Evolutionary conservation across 2,113 vertebrate species (phyloP).

Genomic region (Amblyornis subalaris): DNA sequence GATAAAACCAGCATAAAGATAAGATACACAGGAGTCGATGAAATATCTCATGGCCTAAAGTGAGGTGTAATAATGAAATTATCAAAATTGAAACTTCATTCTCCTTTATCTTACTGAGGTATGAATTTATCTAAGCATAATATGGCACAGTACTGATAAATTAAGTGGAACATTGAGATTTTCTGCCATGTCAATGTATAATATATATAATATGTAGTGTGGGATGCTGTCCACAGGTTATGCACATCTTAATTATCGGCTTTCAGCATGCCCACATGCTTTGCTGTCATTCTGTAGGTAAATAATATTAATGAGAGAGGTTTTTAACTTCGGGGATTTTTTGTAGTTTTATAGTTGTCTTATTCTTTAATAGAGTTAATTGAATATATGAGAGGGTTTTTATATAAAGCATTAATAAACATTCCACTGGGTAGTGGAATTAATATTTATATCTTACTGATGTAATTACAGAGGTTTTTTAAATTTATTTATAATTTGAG

Average conservation of each 20-base stretch:
- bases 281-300: neutral
- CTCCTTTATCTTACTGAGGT: neutral
- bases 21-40: neutral
- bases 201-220: neutral
- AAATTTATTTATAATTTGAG: neutral
- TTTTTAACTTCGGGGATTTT: neutral
- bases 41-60: neutral
- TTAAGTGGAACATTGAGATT: neutral
- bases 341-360: neutral
- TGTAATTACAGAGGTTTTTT: neutral
- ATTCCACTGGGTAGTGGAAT: neutral
- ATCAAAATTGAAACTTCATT: neutral
- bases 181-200: neutral
- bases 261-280: neutral
- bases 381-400: neutral
- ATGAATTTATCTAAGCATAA: neutral
- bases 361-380: neutral
- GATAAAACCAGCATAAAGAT: neutral
- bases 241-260: neutral
- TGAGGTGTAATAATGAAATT: neutral
- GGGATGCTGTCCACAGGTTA: neutral
- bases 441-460: slow-evolving; percentile 5
- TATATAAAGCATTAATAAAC: neutral
- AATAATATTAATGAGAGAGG: neutral
- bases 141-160: neutral